Conservation (phyloP, 2,113 vertebrate species). For the Piaya cayana region DNA sequence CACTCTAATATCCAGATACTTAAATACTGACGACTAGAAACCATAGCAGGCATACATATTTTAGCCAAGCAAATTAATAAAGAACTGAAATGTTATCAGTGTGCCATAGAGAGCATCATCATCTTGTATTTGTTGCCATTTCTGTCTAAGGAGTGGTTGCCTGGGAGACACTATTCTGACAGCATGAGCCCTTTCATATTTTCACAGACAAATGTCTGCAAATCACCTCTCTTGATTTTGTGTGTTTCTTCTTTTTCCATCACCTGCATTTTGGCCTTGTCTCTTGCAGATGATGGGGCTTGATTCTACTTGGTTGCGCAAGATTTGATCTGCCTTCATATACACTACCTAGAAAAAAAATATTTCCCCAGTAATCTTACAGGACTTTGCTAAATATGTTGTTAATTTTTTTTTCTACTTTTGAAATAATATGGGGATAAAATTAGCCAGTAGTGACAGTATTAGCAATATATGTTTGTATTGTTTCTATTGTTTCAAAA, state of each 20-base stretch:
- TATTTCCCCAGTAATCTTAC: background rate
- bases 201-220: background rate
- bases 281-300: fast-evolving
- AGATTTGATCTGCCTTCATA: background rate
- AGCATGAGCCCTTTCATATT: background rate
- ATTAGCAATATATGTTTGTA: background rate
- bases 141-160: background rate
- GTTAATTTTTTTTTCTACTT: background rate
- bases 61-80: background rate
- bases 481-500: background rate
- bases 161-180: background rate
- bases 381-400: background rate
- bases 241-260: background rate
- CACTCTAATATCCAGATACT: background rate
- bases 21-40: background rate
- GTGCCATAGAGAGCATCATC: background rate
- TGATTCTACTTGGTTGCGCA: background rate
- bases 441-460: background rate
- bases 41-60: background rate
- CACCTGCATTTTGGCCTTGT: background rate
- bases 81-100: background rate
- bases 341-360: background rate
- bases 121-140: background rate
- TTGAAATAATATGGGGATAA: background rate
- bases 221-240: background rate